A percentile compares a stretch with the other conserved stretches of the same genome.
These are phyloP conservation scores for Macropis europaea DNA, from an alignment of 2,888 invertebrate species.

Conservation along the genomic window DNA sequence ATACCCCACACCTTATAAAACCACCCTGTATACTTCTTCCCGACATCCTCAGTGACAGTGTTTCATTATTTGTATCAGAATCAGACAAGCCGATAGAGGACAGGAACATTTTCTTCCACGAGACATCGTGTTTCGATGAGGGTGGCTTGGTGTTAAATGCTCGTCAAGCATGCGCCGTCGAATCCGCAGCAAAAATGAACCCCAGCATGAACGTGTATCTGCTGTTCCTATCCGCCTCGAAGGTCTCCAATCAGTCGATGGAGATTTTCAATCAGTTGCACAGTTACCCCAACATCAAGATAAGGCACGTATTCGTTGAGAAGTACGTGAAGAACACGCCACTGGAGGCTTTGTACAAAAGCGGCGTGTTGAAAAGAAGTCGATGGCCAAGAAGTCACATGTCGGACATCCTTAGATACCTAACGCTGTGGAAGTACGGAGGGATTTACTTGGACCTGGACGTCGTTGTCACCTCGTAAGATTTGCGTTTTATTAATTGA, in stretches of 20 bases:
- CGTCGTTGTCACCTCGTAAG: conserved; percentile 83
- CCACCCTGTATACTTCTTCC: too few species aligned
- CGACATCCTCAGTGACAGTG: too few species aligned
- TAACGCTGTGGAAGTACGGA: conserved; percentile 88
- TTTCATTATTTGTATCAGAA: conserved; percentile 39
- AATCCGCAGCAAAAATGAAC: conserved; percentile 85
- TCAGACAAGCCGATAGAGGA: conserved; percentile 70
- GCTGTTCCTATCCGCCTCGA: conserved; percentile 81
- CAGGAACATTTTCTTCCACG: conserved; percentile 85
- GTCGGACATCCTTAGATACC: conserved; percentile 84
- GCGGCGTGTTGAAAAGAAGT: conserved; percentile 81
- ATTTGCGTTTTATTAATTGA: conserved; percentile 7
- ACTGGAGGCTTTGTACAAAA: conserved; percentile 81
- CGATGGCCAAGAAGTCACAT: conserved; percentile 83
- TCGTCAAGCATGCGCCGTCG: conserved; percentile 86
- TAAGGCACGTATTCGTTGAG: conserved; percentile 80
- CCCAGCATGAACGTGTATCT: conserved; percentile 82
- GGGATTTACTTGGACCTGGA: conserved; percentile 90
- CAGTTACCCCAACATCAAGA: conserved; percentile 81
- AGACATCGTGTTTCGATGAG: conserved; percentile 83
- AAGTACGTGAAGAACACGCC: conserved; percentile 82
- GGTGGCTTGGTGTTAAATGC: conserved; percentile 79
- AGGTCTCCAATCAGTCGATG: conserved; percentile 68
- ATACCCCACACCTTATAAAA: too few species aligned
- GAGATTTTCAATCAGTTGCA: conserved; percentile 76